Percentiles rank a stretch among this genome's conserved stretches.
Conservation (phyloP, 2,113 vertebrate species). For the Engystomops pustulosus region DNA sequence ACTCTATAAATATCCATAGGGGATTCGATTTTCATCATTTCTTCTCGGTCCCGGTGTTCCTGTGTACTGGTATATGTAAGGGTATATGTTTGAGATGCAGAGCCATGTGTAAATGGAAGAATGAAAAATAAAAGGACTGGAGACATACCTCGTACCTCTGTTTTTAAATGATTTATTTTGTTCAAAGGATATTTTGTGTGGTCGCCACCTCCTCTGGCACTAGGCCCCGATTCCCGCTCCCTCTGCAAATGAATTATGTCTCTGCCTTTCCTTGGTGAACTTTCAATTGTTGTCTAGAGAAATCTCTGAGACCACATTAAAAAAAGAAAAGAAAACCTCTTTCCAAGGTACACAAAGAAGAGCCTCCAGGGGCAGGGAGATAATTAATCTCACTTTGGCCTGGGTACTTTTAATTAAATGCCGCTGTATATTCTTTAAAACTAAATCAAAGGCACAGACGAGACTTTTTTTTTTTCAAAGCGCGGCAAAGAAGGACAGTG, state of each 20-base stretch:
- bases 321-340: constrained; percentile 59
- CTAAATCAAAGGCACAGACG: constrained; percentile 57
- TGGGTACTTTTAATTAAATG: constrained; percentile 61
- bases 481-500: constrained; percentile 56
- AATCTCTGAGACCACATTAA: constrained; percentile 60
- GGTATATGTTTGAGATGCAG: not conserved
- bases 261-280: constrained; percentile 53
- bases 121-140: not conserved
- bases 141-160: not conserved
- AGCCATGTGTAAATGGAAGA: not conserved
- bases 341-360: constrained; percentile 59
- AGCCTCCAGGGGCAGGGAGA: constrained; percentile 58
- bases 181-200: constrained; percentile 37
- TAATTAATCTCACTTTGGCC: constrained; percentile 60
- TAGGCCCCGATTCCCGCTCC: constrained; percentile 25
- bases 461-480: constrained; percentile 51
- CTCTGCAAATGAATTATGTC: constrained; percentile 56
- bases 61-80: not conserved
- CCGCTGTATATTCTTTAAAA: constrained; percentile 59
- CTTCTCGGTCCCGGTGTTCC: too few species aligned
- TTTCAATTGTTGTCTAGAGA: constrained; percentile 60
- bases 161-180: constrained; percentile 53
- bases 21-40: too few species aligned
- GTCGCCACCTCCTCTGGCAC: constrained; percentile 49
- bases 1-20: too few species aligned